A percentile compares a stretch with the other conserved stretches of the same genome.
phyloP scores from a whole-genome alignment of 2,888 invertebrate genomes.

The Ophion ellenae region DNA sequence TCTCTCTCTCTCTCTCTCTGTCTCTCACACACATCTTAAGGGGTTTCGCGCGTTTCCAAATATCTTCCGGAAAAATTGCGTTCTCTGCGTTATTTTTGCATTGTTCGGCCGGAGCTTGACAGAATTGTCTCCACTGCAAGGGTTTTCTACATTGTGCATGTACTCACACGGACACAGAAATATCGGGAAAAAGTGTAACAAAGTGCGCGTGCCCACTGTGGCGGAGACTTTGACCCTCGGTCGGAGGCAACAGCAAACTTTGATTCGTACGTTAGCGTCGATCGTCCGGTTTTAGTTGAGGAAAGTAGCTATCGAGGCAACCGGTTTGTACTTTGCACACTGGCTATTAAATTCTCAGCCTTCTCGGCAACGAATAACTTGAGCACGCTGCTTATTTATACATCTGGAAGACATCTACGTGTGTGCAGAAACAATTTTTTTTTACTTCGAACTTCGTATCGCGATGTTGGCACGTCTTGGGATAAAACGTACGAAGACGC shows the following conservation, averaged over 20 bases:
- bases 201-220: neutral
- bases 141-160: no score
- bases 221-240: constrained; percentile 62
- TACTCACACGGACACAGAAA: neutral
- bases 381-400: constrained; percentile 5
- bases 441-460: constrained; percentile 1
- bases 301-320: constrained; percentile 46
- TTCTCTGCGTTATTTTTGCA: no score
- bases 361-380: constrained; percentile 53
- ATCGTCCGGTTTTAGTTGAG: constrained; percentile 39
- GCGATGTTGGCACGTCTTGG: neutral
- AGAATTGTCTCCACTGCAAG: no score
- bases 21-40: no score
- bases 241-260: constrained; percentile 27
- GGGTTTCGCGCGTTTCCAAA: no score
- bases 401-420: neutral
- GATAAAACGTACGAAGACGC: neutral
- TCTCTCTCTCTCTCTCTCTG: no score
- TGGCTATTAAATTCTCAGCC: constrained; percentile 55
- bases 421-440: constrained; percentile 1
- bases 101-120: no score
- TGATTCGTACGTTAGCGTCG: constrained; percentile 18
- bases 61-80: no score
- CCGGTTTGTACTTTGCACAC: constrained; percentile 61
- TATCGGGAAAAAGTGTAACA: neutral